phyloP scores from a whole-genome alignment of 2,888 invertebrate genomes.

The Parnassius glacialis region DNA sequence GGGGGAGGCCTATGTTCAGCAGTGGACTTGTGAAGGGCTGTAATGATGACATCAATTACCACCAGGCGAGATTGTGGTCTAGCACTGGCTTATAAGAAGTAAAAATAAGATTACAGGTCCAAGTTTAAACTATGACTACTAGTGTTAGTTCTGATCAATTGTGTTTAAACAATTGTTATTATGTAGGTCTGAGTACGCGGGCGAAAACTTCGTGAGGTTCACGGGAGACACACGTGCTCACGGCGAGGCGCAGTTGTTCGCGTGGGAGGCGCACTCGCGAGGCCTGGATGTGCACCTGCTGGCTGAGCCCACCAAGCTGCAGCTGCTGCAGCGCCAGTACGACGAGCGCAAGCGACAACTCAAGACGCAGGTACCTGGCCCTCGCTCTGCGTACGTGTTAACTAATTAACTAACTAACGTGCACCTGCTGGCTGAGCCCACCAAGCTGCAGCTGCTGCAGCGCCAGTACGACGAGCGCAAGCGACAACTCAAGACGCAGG shows the following conservation, averaged over 20 bases:
- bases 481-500: conserved; percentile 91
- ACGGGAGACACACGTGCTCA: conserved; percentile 96
- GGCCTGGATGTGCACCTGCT: conserved; percentile 97
- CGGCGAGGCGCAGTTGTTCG: conserved; percentile 95
- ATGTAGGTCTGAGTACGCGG: conserved; percentile 86
- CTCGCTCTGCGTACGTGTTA: too few relatives aligned
- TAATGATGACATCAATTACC: too few relatives aligned
- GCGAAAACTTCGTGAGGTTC: conserved; percentile 97
- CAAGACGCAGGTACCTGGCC: conserved; percentile 84
- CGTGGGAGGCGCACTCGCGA: conserved; percentile 97
- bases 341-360: conserved; percentile 93
- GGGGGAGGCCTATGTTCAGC: too few relatives aligned
- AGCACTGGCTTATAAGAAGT: too few relatives aligned
- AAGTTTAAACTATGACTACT: too few relatives aligned
- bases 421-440: not conserved
- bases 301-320: conserved; percentile 98
- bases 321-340: conserved; percentile 93
- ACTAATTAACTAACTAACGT: too few relatives aligned
- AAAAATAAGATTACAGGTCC: too few relatives aligned
- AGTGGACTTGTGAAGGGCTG: too few relatives aligned
- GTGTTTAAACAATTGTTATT: not conserved
- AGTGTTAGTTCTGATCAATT: too few relatives aligned
- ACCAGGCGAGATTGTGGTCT: too few relatives aligned
- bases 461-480: conserved; percentile 94
- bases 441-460: conserved; percentile 44